phyloP scores from a whole-genome alignment of 2,797 vertebrate species.

The Oreortyx pictus region DNA sequence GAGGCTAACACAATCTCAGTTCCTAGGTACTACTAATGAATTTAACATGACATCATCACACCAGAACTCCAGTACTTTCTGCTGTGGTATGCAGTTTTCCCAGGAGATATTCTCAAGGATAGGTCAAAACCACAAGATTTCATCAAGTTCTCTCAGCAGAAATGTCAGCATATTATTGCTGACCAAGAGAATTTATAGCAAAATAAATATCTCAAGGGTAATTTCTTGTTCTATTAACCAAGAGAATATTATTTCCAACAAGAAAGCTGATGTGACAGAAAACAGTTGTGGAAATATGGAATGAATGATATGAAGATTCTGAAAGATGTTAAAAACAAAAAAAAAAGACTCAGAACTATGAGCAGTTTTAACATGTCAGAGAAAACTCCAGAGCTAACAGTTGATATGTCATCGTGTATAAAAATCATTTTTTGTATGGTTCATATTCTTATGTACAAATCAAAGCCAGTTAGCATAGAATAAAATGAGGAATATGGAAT shows the following conservation, averaged over 20 bases:
- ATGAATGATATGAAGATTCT: not conserved
- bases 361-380: not conserved
- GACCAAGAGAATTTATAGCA: conserved; percentile 55
- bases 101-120: conserved; percentile 48
- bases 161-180: conserved; percentile 63
- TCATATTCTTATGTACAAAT: not conserved
- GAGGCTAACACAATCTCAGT: conserved; percentile 14
- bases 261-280: conserved; percentile 37
- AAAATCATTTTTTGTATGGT: rapidly evolving
- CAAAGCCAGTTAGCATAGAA: not conserved
- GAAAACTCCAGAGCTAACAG: not conserved
- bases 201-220: conserved; percentile 62
- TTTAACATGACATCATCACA: conserved; percentile 39
- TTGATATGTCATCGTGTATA: not conserved
- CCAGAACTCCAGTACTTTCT: conserved; percentile 25
- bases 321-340: not conserved
- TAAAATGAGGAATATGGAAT: not conserved
- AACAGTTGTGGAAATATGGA: not conserved
- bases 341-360: not conserved
- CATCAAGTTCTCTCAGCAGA: conserved; percentile 59
- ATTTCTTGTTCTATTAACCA: conserved; percentile 55
- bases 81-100: conserved; percentile 21
- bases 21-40: conserved; percentile 42
- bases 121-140: conserved; percentile 62
- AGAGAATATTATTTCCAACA: conserved; percentile 36